phyloP scores from a whole-genome alignment of 1,140 invertebrate genomes.

The Caenorhabditis remanei region DNA sequence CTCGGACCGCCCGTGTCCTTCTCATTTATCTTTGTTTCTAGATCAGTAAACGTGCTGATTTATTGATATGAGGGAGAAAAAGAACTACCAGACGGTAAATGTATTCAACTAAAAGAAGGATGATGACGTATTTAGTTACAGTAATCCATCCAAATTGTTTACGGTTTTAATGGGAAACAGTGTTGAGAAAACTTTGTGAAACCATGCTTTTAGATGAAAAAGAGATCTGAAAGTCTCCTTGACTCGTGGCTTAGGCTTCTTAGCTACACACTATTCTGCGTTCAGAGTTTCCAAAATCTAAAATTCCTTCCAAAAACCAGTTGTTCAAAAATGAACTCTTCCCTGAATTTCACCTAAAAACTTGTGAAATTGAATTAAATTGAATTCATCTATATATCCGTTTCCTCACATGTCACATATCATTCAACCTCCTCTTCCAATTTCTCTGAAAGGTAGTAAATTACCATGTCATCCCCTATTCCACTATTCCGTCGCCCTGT shows the following conservation, averaged over 20 bases:
- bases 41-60: neutral
- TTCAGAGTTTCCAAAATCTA: too few relatives aligned
- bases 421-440: neutral
- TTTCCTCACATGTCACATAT: neutral
- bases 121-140: neutral
- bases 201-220: too few relatives aligned
- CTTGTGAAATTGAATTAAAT: too few relatives aligned
- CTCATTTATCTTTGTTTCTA: neutral
- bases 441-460: neutral
- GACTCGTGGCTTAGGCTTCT: too few relatives aligned
- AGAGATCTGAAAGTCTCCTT: too few relatives aligned
- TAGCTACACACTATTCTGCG: too few relatives aligned
- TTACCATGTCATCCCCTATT: conserved; percentile 10
- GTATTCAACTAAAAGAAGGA: neutral
- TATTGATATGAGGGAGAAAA: neutral
- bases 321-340: neutral
- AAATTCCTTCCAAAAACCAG: neutral
- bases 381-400: neutral
- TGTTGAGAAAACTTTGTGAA: too few relatives aligned
- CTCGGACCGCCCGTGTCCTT: neutral
- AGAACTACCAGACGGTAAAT: neutral
- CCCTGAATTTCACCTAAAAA: neutral
- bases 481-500: neutral
- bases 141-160: neutral
- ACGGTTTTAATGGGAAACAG: too few relatives aligned